Conservation (phyloP, 2,113 vertebrate genomes). For the Miniopterus natalensis region DNA sequence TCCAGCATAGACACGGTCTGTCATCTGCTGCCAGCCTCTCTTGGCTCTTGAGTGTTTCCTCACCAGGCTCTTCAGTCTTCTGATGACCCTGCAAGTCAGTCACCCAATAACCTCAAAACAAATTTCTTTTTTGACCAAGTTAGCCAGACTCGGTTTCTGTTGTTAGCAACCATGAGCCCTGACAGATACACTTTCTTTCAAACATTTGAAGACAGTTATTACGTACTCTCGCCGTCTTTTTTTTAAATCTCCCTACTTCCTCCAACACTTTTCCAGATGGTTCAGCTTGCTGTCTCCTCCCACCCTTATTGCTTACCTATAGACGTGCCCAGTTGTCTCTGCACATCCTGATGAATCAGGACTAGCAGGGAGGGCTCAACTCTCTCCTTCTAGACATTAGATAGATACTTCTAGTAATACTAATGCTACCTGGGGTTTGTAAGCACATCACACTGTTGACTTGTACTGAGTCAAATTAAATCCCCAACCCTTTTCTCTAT, state of each 20-base stretch:
- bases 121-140: not conserved
- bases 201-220: not conserved
- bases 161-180: not conserved
- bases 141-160: not conserved
- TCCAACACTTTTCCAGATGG: not conserved
- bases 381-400: not conserved
- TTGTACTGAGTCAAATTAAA: not conserved
- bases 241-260: not conserved
- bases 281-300: not conserved
- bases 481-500: not conserved
- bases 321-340: not conserved
- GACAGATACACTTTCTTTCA: not conserved
- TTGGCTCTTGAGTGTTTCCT: not conserved
- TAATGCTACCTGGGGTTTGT: rapidly evolving
- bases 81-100: not conserved
- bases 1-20: not conserved
- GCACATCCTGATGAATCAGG: no score
- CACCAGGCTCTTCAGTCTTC: not conserved
- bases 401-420: not conserved
- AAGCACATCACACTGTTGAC: not conserved
- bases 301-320: not conserved
- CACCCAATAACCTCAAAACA: not conserved
- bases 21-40: not conserved
- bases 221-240: not conserved
- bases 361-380: rapidly evolving